Conservation (phyloP, 1,140 invertebrate genomes). For the Drosophila nannoptera region DNA sequence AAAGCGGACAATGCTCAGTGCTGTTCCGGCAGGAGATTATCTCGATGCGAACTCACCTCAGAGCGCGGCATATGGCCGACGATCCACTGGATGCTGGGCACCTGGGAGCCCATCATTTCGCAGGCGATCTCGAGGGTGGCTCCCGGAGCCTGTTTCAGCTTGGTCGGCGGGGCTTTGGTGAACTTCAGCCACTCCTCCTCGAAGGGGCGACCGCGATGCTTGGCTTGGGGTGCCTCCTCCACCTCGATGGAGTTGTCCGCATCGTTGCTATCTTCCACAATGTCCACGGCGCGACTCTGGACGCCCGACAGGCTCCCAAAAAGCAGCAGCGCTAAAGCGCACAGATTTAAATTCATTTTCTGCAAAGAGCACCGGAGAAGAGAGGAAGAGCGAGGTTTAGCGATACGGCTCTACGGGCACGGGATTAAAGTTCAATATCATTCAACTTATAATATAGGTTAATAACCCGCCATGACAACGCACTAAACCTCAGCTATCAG, state of each 20-base stretch:
- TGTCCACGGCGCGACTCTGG: slow-evolving; percentile 70
- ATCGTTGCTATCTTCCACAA: slow-evolving; percentile 65
- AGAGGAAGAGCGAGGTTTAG: slow-evolving; percentile 7
- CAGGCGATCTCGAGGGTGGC: slow-evolving; percentile 83
- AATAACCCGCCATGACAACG: slow-evolving; percentile 55
- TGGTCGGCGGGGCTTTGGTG: slow-evolving; percentile 78
- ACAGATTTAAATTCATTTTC: slow-evolving; percentile 78
- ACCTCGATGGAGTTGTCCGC: slow-evolving; percentile 74
- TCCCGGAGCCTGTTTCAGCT: slow-evolving; percentile 79
- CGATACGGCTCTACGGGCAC: neutral
- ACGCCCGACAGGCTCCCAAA: slow-evolving; percentile 54
- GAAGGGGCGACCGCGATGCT: slow-evolving; percentile 47
- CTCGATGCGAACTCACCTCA: slow-evolving; percentile 80
- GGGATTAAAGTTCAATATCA: slow-evolving; percentile 23
- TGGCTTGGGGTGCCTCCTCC: slow-evolving; percentile 39
- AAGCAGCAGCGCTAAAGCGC: slow-evolving; percentile 75
- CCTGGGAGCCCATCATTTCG: slow-evolving; percentile 84
- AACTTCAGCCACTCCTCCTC: slow-evolving; percentile 81
- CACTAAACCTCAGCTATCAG: slow-evolving; percentile 17
- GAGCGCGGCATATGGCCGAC: slow-evolving; percentile 82
- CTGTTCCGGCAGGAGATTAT: neutral
- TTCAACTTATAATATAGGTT: slow-evolving; percentile 61
- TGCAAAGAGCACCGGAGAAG: slow-evolving; percentile 41
- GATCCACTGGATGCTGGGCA: slow-evolving; percentile 85
- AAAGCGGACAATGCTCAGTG: neutral